phyloP scores from a whole-genome alignment of 2,888 invertebrate genomes.

The Euspilapteryx auroguttella region DNA sequence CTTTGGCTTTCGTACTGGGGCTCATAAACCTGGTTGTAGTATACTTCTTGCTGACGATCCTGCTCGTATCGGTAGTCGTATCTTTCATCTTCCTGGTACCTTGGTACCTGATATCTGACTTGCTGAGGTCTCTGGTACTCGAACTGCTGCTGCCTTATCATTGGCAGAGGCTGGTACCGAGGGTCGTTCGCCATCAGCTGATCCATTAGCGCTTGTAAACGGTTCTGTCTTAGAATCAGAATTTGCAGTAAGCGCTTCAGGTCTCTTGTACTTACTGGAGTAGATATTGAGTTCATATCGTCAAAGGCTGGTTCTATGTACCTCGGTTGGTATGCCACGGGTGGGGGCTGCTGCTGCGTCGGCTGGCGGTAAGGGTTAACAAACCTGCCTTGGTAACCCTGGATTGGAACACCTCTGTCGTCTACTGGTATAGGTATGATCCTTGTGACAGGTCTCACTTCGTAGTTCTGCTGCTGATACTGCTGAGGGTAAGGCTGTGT shows the following conservation, averaged over 20 bases:
- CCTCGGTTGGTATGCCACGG: slow-evolving; percentile 18
- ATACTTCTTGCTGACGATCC: slow-evolving; percentile 31
- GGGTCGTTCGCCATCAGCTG: slow-evolving; percentile 34
- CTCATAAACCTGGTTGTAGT: slow-evolving; percentile 39
- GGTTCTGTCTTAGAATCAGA: slow-evolving; percentile 65
- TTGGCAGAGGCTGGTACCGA: slow-evolving; percentile 21
- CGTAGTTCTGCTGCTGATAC: not conserved
- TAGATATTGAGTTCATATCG: slow-evolving; percentile 63
- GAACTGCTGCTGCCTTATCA: slow-evolving; percentile 20
- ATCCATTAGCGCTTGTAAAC: slow-evolving; percentile 59
- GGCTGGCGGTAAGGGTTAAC: slow-evolving; percentile 30
- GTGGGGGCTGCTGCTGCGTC: slow-evolving; percentile 16
- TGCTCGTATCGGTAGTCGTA: slow-evolving; percentile 25
- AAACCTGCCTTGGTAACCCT: slow-evolving; percentile 37
- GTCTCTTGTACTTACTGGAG: slow-evolving; percentile 72
- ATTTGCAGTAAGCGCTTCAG: slow-evolving; percentile 69
- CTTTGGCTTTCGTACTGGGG: slow-evolving; percentile 48
- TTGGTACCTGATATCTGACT: slow-evolving; percentile 26
- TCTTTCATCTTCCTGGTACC: slow-evolving; percentile 33
- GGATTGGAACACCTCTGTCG: slow-evolving; percentile 42
- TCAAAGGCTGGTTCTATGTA: slow-evolving; percentile 46
- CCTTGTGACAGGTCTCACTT: slow-evolving; percentile 24
- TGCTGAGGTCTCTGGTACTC: slow-evolving; percentile 28
- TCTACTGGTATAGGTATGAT: slow-evolving; percentile 48
- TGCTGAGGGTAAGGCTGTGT: not conserved